Base-by-base conservation (phyloP, 2,113 vertebrate genomes). In the Oxyruncus cristatus region DNA sequence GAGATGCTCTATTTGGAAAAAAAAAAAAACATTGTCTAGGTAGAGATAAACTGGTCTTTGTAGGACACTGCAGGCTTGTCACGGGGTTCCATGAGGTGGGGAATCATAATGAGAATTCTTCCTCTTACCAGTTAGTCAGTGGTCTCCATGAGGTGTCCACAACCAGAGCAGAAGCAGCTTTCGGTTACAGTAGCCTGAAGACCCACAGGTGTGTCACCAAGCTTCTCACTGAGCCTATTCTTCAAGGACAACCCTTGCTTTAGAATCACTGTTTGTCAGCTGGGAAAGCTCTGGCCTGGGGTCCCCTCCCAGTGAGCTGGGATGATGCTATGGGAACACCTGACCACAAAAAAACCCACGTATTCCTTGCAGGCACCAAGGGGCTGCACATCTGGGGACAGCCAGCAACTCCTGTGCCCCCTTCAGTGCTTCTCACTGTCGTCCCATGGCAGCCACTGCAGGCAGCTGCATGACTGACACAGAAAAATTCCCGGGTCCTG, bases 21-120 rank as follows among this genome's bases (percentile, higher is more conserved):
- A 41, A 14, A 3, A 61, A 56, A 41, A 12, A 3, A 0, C 4
- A 4, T 3, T 16, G 15, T 5, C 21, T 76, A 24, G 12, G 16
- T 8, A 65, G 22, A n/a, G 4, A 6, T 23, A 5, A 58, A 37
- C 3, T 6, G 19, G 10, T 47, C 59, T 58, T 44, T 42, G 22
- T 33, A 53, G 30, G 50, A 37, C n/a, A 20, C 32, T 50, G 22
- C 15, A 46, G 5, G 44, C 33, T 85, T 65, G 37, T 16, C 20
- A 17, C 12, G 20, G 13, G 8, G 8, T 4, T 39, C n/a, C 26
- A 11, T 35, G 46, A 41, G 16, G 20, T 22, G 5, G 3, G n/a
- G 23, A 18, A 35, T 33, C 0, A 0, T 73, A 62, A 52, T 1
- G 3, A 75, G 27, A 12, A 19, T 47, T 37, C 82, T 63, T 22